Conservation (phyloP, 2,797 vertebrate species). For the Eulemur coronatus region DNA sequence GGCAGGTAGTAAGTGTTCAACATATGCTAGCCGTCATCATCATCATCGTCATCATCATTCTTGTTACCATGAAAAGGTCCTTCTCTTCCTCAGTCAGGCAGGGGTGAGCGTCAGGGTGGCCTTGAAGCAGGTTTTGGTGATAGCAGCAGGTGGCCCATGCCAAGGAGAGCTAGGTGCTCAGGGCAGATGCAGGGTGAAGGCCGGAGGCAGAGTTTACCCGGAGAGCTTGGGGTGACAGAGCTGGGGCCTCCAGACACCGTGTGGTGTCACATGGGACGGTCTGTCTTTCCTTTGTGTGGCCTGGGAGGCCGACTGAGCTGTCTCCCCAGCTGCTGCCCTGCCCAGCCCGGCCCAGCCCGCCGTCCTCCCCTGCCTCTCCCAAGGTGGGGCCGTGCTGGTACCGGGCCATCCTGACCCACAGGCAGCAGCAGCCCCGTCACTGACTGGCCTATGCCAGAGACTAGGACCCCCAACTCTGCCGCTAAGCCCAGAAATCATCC, state of each 20-base stretch:
- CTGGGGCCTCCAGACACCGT: neutral
- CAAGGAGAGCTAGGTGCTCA: neutral
- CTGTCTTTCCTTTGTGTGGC: neutral
- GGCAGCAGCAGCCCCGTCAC: neutral
- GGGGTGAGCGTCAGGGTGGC: neutral
- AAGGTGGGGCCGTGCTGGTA: neutral
- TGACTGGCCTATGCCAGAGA: neutral
- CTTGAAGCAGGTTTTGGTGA: neutral
- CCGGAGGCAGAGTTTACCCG: neutral
- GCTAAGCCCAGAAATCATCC: neutral
- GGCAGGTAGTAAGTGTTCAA: neutral
- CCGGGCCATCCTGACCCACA: neutral
- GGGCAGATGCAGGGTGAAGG: neutral
- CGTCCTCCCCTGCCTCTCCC: no score
- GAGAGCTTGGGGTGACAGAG: neutral
- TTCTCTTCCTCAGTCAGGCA: neutral
- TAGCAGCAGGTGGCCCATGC: neutral
- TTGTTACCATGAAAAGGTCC: neutral
- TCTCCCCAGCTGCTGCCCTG: neutral
- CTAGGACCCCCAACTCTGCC: neutral
- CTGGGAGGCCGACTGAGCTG: neutral
- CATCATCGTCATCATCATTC: neutral
- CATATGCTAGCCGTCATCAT: neutral
- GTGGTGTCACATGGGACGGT: neutral
- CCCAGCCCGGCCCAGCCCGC: neutral